These are phyloP conservation scores for Upupa epops DNA, from an alignment of 2,113 vertebrate species.

Conservation along the genomic window DNA sequence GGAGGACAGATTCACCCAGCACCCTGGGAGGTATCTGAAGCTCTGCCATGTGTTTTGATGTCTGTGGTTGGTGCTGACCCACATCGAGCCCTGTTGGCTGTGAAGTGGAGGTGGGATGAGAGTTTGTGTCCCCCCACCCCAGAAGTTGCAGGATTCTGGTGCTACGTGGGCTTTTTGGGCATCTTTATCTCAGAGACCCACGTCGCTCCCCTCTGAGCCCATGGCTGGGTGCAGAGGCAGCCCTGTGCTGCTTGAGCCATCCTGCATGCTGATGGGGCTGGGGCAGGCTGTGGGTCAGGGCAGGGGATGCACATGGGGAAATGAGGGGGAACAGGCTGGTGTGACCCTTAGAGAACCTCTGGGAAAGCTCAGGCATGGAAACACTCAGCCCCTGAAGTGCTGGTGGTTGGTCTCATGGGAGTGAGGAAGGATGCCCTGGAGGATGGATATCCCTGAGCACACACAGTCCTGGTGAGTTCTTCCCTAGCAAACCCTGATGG, in stretches of 20 bases:
- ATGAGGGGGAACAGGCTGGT: background rate
- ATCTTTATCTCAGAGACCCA: background rate
- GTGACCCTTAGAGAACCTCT: background rate
- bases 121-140: background rate
- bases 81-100: background rate
- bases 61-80: background rate
- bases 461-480: background rate
- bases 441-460: background rate
- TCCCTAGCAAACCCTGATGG: background rate
- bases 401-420: background rate
- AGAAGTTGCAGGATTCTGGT: background rate
- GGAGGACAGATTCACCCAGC: background rate
- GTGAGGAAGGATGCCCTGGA: background rate
- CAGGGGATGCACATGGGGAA: background rate
- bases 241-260: background rate
- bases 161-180: background rate
- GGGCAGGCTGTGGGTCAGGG: background rate
- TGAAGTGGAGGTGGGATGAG: background rate
- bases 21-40: background rate
- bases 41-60: background rate
- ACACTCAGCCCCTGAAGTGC: background rate
- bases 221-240: background rate
- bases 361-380: background rate
- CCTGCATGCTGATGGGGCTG: fast-evolving
- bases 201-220: background rate